Base-by-base conservation (phyloP, 2,113 vertebrate genomes). In the Girardinichthys multiradiatus region DNA sequence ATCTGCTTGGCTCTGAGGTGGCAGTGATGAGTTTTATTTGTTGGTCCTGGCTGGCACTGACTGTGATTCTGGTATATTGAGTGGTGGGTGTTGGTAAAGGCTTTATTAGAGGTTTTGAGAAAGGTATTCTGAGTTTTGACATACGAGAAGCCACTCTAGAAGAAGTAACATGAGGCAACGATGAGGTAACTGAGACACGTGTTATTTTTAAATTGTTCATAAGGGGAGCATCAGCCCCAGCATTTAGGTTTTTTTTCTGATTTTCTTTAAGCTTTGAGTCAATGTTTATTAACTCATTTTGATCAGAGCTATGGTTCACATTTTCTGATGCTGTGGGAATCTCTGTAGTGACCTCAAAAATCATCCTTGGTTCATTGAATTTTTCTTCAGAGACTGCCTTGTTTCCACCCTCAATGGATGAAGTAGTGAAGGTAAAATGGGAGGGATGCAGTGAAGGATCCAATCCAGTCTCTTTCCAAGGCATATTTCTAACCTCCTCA, bases 31-130 rank as follows among this genome's bases (percentile, higher is more conserved):
- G n/a, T 15, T 90, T 83, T 0, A 90, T 33, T 76, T 86, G 8
- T 83, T 90, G 82, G 27, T 57, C 70, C 35, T 64, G 27, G 28
- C 54, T 90, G 76, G 68, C 86, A 9, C 81, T 80, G 37, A 94
- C 91, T 0, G 87, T 95, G 26, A 62, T 45, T 33, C 0, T 1
- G 60, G 75, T 31, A 35, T 58, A 83, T 90, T 60, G 86, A 68
- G 54, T 67, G 72, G 35, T 66, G 54, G 28, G 19, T 64, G 14
- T 26, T 1, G n/a, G 26, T 11, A 45, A 31, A 9, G 80, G 26
- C 14, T 24, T 82, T n/a, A 31, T 78, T 31, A 77, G 68, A 13
- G 57, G 60, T 42, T 30, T 87, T 64, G 80, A 71, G 0, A 66
- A 4, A 0, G 77, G 73, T 1, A 27, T 85, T 60, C 35, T 64